Base-by-base conservation (phyloP, 2,113 vertebrate genomes). In the Oryzias woworae region DNA sequence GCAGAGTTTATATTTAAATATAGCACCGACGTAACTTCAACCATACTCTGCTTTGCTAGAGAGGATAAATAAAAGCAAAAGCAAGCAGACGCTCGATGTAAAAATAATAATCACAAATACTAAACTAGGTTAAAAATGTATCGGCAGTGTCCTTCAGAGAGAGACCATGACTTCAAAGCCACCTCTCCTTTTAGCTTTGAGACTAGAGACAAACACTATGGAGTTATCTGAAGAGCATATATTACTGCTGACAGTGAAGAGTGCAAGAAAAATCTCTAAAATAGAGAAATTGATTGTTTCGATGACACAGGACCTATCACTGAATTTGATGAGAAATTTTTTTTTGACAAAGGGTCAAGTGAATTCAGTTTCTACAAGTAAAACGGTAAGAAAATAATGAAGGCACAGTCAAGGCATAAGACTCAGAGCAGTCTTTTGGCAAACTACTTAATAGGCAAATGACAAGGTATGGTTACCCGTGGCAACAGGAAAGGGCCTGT, bases 41-140 rank as follows among this genome's bases (percentile, higher is more conserved):
- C 28, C 2, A 14, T 54, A 28, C 41, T 55, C n/a, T 28, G 17
- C 17, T 36, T 66, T 43, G 46, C 20, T 18, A 26, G 7, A 57
- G 18, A 14, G 14, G 41, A 42, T 28, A 45, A 31, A 45, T 20
- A 23, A 49, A 49, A 43, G 4, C 7, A 22, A 57, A 50, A 42
- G 16, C 17, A 51, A 18, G 16, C 15, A 5, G 17, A 28, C 4
- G 46, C 42, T 20, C 23, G 15, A 43, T 45, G 50, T 50, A 57
- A 58, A 18, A 57, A 56, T 22, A 52, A 43, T 20, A 14, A 58
- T 52, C 22, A 52, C 8, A 41, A 17, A 16, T 16, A 49, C 43
- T 57, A 57, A 66, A 57, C 26, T 66, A 57, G 63, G 49, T 66
- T 50, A 12, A 62, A 58, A 66, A 67, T 52, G 23, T 51, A 67